Evolutionary conservation across 2,888 invertebrate species (phyloP), one percentile per base, ranked within the genome.

Genomic region (Scaptomyza cyrtandrae): DNA sequence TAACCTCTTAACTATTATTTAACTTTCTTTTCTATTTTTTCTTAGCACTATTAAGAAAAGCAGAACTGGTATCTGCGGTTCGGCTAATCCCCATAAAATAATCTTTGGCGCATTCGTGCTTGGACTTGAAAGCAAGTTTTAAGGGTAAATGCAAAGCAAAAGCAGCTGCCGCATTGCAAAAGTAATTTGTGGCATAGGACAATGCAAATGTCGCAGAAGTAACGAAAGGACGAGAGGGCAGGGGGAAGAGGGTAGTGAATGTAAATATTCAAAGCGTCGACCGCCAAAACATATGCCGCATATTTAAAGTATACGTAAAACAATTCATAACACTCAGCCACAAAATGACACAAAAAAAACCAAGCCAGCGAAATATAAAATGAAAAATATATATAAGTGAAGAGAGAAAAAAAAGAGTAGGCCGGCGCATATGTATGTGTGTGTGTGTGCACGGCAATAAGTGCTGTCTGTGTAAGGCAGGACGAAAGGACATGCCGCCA

Each of bases 371-470:
- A 39, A 33, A 66, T 62, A 62, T 59, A 41, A 57, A 55, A 56
- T 48, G 43, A 41, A 52, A 16, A 16, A 16, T 41, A 41, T 41
- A 60, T 44, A 49, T 58, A 61, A 58, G 68, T 57, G 53, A 60
- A 62, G n/a, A 19, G 45, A 56, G 58, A 62, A 13, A 16, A 6
- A 41, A 41, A 1, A 41, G 66, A 59, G 66, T 77, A 76, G 70
- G 81, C 70, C 65, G 63, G 46, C 65, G 46, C 49, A 39, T 24
- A 24, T 24, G 24, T 14, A 2, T 39, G 39, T 19, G 33, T 16
- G 61, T 73, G 78, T 14, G 19, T 19, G 61, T 73, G 78, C 72
- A 76, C 85, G 87, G 80, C 85, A 78, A 84, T 81, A 78, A 86
- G 69, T 71, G 85, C 56, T 61, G 72, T 49, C 58, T 33, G 24